Conservation (phyloP, 1,140 invertebrate genomes). For the Melipona quadrifasciata region DNA sequence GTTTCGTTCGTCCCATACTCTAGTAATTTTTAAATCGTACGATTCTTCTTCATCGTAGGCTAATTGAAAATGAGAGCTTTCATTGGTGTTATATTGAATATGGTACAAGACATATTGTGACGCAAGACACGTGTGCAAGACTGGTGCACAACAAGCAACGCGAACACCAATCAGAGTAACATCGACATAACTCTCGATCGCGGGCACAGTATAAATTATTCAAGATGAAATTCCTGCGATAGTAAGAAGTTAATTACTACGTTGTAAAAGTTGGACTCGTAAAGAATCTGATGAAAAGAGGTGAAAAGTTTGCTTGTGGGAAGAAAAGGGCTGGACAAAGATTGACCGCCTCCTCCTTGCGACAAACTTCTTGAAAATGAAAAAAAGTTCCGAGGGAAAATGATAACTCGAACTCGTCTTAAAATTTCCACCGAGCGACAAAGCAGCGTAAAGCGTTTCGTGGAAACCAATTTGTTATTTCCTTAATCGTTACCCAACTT, state of each 20-base stretch:
- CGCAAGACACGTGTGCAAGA: too few relatives aligned
- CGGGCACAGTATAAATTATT: too few relatives aligned
- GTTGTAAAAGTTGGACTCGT: too few relatives aligned
- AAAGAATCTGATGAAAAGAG: background rate
- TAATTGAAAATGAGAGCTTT: background rate
- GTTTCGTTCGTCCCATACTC: background rate
- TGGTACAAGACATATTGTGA: too few relatives aligned
- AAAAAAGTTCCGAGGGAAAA: background rate
- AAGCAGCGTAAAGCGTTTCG: background rate
- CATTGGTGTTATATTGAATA: too few relatives aligned
- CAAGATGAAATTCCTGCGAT: too few relatives aligned
- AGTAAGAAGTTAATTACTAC: too few relatives aligned
- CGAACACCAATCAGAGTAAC: too few relatives aligned
- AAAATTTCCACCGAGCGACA: background rate
- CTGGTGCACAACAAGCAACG: too few relatives aligned
- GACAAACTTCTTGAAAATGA: background rate
- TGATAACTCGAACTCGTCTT: background rate
- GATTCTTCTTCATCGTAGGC: too few relatives aligned
- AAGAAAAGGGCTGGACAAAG: background rate
- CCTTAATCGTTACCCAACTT: background rate
- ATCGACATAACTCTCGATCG: too few relatives aligned
- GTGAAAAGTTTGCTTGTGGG: background rate
- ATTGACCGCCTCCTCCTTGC: background rate
- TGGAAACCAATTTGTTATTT: background rate
- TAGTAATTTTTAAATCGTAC: background rate